phyloP scores from a whole-genome alignment of 2,113 vertebrate genomes.

The Trichomycterus rosablanca region DNA sequence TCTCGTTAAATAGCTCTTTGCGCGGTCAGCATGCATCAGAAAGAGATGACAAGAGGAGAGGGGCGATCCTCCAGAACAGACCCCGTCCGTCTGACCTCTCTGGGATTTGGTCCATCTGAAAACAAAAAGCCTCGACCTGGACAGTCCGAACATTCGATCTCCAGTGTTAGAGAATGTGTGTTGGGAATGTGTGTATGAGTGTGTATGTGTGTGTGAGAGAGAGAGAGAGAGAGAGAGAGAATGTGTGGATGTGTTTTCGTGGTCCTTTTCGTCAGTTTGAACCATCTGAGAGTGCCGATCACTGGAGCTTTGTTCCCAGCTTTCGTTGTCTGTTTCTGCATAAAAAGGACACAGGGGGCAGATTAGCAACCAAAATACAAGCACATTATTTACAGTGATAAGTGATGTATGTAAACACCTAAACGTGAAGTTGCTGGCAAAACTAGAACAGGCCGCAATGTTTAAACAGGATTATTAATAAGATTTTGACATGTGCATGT shows the following conservation, averaged over 20 bases:
- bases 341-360: not conserved
- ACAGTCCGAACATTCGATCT: slow-evolving; percentile 70
- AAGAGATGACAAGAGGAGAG: slow-evolving; percentile 60
- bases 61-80: slow-evolving; percentile 1
- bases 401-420: no score
- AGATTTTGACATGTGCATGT: no score
- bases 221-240: slow-evolving; percentile 4
- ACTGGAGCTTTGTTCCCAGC: slow-evolving; percentile 96
- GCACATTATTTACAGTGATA: no score
- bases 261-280: slow-evolving; percentile 55
- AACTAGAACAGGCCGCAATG: no score
- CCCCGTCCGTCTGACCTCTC: slow-evolving; percentile 28
- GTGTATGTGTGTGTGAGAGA: no score
- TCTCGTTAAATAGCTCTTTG: slow-evolving; percentile 74
- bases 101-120: slow-evolving; percentile 74
- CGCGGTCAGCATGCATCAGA: slow-evolving; percentile 77
- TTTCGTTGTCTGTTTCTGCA: slow-evolving; percentile 97
- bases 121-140: slow-evolving; percentile 67
- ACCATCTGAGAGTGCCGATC: slow-evolving; percentile 59
- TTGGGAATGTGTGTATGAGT: slow-evolving; percentile 44
- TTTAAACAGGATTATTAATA: no score
- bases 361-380: not conserved
- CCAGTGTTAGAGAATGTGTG: slow-evolving; percentile 62
- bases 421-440: no score
- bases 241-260: slow-evolving; percentile 22